Evolutionary conservation across 2,888 invertebrate species (phyloP).

Genomic region (Campoletis raptor): DNA sequence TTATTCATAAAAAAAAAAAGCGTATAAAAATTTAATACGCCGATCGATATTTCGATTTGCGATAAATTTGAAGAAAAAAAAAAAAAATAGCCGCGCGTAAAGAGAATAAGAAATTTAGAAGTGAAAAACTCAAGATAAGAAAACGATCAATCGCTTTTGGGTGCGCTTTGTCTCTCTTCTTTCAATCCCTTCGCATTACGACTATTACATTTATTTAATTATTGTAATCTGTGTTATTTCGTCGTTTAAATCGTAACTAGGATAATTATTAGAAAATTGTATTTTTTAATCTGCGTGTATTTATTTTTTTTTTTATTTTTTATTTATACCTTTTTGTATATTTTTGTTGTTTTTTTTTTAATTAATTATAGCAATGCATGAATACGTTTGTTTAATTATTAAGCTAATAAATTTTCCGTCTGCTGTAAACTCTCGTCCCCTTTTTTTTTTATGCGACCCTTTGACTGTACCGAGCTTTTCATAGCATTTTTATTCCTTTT

Average conservation of each 20-base stretch:
- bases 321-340: slow-evolving; percentile 5
- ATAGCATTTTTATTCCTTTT: slow-evolving; percentile 27
- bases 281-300: slow-evolving; percentile 11
- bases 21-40: background rate
- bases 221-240: slow-evolving; percentile 28
- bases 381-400: slow-evolving; percentile 10
- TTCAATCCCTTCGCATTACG: slow-evolving; percentile 46
- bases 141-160: slow-evolving; percentile 55
- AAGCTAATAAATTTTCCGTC: slow-evolving; percentile 3
- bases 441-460: slow-evolving; percentile 32
- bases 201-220: slow-evolving; percentile 22
- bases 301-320: background rate
- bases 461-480: slow-evolving; percentile 53
- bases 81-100: background rate
- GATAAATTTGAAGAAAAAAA: background rate
- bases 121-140: slow-evolving; percentile 1
- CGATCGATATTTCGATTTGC: slow-evolving; percentile 15
- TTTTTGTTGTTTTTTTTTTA: slow-evolving; percentile 16
- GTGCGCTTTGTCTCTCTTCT: slow-evolving; percentile 61
- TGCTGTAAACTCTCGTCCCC: background rate
- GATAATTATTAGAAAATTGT: slow-evolving; percentile 38
- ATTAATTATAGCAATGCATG: slow-evolving; percentile 58
- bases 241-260: slow-evolving; percentile 34
- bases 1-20: background rate
- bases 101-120: background rate